Base-by-base conservation (phyloP, 2,113 vertebrate genomes). In the Rhadina sibilatrix region DNA sequence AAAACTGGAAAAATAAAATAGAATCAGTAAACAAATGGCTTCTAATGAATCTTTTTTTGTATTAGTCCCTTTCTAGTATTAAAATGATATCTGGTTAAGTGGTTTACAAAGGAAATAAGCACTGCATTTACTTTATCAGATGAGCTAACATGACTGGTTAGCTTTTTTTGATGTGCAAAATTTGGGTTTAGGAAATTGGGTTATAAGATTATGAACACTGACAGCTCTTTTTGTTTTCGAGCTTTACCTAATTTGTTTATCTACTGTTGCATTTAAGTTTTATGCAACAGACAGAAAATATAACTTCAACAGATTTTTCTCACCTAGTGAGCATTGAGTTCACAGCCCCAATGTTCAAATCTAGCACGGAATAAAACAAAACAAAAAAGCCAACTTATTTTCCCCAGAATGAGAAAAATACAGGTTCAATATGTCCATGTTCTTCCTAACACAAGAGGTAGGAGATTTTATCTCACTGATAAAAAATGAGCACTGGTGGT, bases 21-120 rank as follows among this genome's bases (percentile, higher is more conserved):
- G 57, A 71, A 94, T 91, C 61, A 20, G 72, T 84, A 97, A 96
- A 93, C 84, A 97, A 96, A 96, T 90, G 23, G 61, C 89, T 96
- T 94, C 47, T 95, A 95, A 95, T 90, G 77, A 92, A 46, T 38
- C 2, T 22, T 93, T 90, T 38, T 96, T 94, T 77, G 27, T 75
- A 83, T 76, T 90, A 76, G 50, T 92, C 16, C 47, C 54, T 91
- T 95, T 90, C 75, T 61, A 66, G 24, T 96, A 74, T 92, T 59
- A 95, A 93, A 81, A 89, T 89, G 96, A 93, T 83, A 56, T 54
- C 49, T 96, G 59, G 71, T 66, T 96, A 76, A 97, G 59, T 96
- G 35, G 68, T 91, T 96, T 96, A 76, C 22, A 83, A 61, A 83
- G 92, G 49, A 87, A 80, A 54, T 49, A 89, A 96, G 37, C 68